A percentile compares a stretch with the other conserved stretches of the same genome.
Evolutionary conservation across 2,113 vertebrate species (phyloP).

Genomic region (Chionis minor): DNA sequence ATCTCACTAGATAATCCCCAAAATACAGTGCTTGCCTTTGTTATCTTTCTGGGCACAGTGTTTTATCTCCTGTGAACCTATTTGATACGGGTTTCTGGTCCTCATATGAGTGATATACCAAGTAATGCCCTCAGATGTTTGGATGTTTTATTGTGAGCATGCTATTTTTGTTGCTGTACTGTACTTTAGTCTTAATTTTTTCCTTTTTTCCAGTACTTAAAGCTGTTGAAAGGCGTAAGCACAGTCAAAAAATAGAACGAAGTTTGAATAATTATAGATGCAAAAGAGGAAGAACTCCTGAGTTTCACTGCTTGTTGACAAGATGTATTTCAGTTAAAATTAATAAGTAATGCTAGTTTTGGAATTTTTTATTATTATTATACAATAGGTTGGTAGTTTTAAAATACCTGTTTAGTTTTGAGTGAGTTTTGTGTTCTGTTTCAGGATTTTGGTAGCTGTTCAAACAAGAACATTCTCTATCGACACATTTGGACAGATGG

Average conservation of each 20-base stretch:
- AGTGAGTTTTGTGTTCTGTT: neutral
- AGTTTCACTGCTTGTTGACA: neutral
- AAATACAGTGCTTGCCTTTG: neutral
- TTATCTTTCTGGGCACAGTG: neutral
- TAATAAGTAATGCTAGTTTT: neutral
- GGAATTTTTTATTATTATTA: neutral
- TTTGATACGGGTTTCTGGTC: neutral
- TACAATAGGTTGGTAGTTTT: neutral
- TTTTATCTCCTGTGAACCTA: neutral
- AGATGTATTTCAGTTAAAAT: neutral
- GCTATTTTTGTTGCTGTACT: neutral
- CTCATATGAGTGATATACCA: neutral
- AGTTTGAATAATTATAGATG: neutral
- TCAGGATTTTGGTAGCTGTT: neutral
- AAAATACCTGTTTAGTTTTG: neutral
- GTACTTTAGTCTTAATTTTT: neutral
- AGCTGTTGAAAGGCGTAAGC: neutral
- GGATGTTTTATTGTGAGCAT: neutral
- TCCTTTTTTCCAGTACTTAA: neutral
- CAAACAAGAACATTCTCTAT: neutral
- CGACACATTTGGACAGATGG: neutral
- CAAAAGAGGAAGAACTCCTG: neutral
- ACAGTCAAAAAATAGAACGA: neutral
- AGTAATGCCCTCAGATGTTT: neutral
- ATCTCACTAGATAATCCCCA: neutral